Conservation (phyloP, 2,797 vertebrate genomes). For the Rhadinocentrus ornatus region DNA sequence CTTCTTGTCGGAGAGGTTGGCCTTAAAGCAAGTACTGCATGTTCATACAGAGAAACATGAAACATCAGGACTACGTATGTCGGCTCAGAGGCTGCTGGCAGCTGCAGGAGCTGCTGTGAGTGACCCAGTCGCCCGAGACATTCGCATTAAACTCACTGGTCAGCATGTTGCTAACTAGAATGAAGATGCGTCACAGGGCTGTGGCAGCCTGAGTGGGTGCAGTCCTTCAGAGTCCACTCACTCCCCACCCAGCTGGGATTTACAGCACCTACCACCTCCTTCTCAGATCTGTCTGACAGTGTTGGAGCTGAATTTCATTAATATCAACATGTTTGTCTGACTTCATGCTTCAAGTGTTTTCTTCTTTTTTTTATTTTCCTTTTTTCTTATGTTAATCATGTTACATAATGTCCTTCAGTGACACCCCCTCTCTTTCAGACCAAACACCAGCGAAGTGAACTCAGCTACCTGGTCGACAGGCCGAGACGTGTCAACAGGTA, state of each 20-base stretch:
- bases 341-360: background rate
- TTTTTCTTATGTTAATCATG: background rate
- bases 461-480: constrained; percentile 97
- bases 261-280: constrained; percentile 4
- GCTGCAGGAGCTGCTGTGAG: background rate
- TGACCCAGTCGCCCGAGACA: background rate
- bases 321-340: background rate
- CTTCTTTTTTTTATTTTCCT: background rate
- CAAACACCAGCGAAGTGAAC: constrained; percentile 95
- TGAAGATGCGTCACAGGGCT: constrained; percentile 72
- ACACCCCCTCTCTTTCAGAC: constrained; percentile 83
- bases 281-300: background rate
- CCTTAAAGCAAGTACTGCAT: background rate
- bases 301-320: background rate
- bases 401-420: background rate
- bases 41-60: background rate
- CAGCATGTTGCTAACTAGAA: constrained; percentile 76
- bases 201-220: constrained; percentile 35
- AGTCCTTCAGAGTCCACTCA: background rate
- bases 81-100: background rate
- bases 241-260: background rate
- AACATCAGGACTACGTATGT: background rate
- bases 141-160: constrained; percentile 80
- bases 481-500: constrained; percentile 98
- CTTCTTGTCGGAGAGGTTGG: background rate